Evolutionary conservation across 2,888 invertebrate species (phyloP), one percentile per base, ranked within the genome.

Genomic region (Cryptophagus acutangulus): DNA sequence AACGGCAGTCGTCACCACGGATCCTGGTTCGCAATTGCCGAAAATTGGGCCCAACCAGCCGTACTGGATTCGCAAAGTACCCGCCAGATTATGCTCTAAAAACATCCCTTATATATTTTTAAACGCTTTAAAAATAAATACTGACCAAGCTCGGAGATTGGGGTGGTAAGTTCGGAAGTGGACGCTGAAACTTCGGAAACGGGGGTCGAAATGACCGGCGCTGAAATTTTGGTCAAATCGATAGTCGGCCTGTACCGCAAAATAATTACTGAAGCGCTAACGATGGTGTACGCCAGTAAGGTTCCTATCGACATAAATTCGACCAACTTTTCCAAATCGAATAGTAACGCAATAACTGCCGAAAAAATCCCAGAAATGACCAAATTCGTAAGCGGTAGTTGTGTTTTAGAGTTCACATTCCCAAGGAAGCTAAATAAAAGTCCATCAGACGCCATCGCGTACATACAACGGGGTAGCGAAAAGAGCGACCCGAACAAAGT

Each of bases 281-380:
- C 93, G 47, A 93, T 90, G 1, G 91, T 91, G 64, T 93, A 93
- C 0, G 91, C 90, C 54, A 90, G 67, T 36, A 91, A 72, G 0
- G 89, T 90, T 0, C 89, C 89, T 58, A 94, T 93, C 1, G 92
- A 92, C 89, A 94, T 91, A 63, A 94, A 92, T 63, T 94, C 92
- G 0, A 94, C 91, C 28, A 94, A 72, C 52, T 90, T 90, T 54
- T 88, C 83, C 52, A 94, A 75, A 68, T 94, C 92, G 59, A 93
- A 88, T 24, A 92, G 65, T 26, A 93, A 69, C 2, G 93, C 91
- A 48, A 93, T 82, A 0, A 86, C 40, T 1, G 86, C 87, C 33
- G 87, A 84, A 16, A 81, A 71, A 10, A 84, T 48, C 0, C 89
- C 88, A n/a, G 87, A 84, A 38, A 89, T 77, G 2, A 82, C 76